Percentiles rank a stretch among this genome's conserved stretches.
Conservation (phyloP, 2,888 invertebrate species). For the Reticulitermes lucifugus region DNA sequence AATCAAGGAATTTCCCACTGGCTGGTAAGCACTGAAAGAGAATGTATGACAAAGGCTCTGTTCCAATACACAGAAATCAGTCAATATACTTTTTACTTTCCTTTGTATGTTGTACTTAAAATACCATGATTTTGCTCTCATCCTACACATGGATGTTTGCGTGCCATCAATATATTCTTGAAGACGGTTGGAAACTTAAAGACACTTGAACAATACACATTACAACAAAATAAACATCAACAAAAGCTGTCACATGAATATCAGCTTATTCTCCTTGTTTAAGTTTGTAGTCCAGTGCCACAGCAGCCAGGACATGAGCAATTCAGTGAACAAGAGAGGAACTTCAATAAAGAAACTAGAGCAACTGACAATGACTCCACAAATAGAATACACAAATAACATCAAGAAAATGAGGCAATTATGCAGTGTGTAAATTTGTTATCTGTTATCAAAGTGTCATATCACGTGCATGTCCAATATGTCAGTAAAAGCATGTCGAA, state of each 20-base stretch:
- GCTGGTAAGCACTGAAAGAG: neutral
- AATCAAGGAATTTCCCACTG: neutral
- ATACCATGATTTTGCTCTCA: neutral
- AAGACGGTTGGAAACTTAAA: neutral
- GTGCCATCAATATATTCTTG: neutral
- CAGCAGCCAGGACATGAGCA: neutral
- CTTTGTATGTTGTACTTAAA: neutral
- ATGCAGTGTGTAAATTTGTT: neutral
- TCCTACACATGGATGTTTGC: neutral
- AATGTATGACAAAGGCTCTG: neutral
- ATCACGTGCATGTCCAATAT: neutral
- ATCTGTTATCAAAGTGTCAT: neutral
- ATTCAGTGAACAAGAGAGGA: neutral
- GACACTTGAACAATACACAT: neutral
- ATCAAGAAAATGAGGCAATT: neutral
- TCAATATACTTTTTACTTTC: neutral
- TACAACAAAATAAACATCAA: neutral
- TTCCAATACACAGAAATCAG: neutral
- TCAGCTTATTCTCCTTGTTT: neutral
- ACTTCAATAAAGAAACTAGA: neutral
- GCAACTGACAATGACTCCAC: conserved; percentile 4
- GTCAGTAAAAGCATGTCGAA: neutral
- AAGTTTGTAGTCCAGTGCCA: neutral
- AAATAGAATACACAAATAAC: neutral
- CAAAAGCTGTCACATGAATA: neutral